A percentile compares a stretch with the other conserved stretches of the same genome.
Conservation (phyloP, 2,113 vertebrate genomes). For the Naja naja region DNA sequence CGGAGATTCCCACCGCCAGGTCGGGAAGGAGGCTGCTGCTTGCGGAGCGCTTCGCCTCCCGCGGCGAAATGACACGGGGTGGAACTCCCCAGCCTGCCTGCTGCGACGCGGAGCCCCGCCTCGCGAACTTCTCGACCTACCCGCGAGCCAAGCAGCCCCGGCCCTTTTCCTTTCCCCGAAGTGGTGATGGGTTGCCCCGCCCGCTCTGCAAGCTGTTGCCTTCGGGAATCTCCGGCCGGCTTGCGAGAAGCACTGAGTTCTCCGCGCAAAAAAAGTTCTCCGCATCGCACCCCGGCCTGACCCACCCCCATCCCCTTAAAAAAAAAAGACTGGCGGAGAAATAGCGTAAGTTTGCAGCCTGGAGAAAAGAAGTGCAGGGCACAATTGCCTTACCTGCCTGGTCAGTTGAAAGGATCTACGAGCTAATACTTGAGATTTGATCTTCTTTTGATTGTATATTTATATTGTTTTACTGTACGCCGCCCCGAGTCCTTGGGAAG, state of each 20-base stretch:
- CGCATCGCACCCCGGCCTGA: background rate
- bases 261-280: background rate
- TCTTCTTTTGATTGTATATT: too few relatives aligned
- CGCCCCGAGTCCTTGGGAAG: too few relatives aligned
- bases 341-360: background rate
- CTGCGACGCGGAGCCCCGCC: background rate
- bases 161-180: background rate
- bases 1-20: background rate
- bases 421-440: too few relatives aligned
- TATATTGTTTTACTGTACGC: too few relatives aligned
- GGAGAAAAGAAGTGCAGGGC: background rate
- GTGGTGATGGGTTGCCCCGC: background rate
- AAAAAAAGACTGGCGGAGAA: background rate
- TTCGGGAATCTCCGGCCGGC: background rate
- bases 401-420: background rate
- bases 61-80: background rate
- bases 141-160: background rate
- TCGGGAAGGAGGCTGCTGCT: background rate
- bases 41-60: background rate
- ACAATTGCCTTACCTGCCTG: background rate
- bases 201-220: background rate
- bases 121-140: background rate
- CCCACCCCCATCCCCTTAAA: accelerated
- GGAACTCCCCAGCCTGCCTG: background rate
- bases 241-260: background rate